Evolutionary conservation across 2,113 vertebrate genomes (phyloP).

Genomic region (Mastomys natalensis): DNA sequence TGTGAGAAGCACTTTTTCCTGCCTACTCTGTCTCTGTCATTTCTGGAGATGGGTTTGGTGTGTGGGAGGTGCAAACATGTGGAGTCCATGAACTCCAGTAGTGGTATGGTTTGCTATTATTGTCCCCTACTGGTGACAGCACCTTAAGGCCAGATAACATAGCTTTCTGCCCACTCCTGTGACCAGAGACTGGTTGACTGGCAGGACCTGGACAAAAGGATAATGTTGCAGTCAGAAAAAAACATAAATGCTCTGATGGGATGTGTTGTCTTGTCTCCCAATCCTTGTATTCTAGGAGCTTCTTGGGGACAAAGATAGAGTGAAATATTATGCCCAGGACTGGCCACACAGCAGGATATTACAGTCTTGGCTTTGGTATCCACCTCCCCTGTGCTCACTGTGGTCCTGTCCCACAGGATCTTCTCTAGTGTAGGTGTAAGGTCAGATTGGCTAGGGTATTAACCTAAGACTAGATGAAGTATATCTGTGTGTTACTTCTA

Average conservation of each 20-base stretch:
- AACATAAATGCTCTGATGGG: fast-evolving
- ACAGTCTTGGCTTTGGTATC: neutral
- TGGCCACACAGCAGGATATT: neutral
- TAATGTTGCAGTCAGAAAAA: fast-evolving
- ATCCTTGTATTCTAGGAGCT: neutral
- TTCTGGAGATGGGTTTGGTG: neutral
- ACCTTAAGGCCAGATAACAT: neutral
- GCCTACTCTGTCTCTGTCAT: neutral
- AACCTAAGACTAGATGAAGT: too few relatives aligned
- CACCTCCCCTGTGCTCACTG: neutral
- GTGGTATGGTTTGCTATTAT: neutral
- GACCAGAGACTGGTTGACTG: neutral
- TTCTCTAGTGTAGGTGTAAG: too few relatives aligned
- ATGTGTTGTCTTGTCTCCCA: neutral
- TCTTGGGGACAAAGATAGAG: neutral
- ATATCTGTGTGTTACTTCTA: neutral
- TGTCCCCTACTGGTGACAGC: neutral
- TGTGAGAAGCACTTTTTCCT: slow-evolving; percentile 54
- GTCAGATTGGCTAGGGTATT: too few relatives aligned
- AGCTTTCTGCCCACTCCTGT: neutral
- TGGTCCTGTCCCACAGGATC: neutral
- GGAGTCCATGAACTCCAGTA: neutral
- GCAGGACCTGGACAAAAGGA: neutral
- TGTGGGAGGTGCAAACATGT: slow-evolving; percentile 3
- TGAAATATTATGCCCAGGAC: neutral